These are phyloP conservation scores for Gonatopus flavifemur DNA, from an alignment of 1,140 invertebrate genomes.

Conservation along the genomic window DNA sequence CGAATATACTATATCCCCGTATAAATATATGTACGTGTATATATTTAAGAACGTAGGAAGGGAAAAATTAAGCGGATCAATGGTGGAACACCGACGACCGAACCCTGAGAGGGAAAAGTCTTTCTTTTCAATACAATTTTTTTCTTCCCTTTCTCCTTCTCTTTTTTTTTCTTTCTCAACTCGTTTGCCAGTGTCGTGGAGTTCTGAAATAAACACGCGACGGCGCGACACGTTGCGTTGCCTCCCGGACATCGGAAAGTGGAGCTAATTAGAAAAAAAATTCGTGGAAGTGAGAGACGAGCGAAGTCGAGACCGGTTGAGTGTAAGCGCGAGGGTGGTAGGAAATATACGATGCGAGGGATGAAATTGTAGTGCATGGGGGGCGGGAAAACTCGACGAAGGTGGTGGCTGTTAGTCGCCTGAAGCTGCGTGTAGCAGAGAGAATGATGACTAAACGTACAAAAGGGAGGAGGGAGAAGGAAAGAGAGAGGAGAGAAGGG, in stretches of 20 bases:
- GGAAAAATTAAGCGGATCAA: conserved; percentile 44
- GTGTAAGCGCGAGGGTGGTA: background rate
- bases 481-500: conserved; percentile 4
- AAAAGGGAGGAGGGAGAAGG: background rate
- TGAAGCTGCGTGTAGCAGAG: background rate
- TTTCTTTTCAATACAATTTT: conserved; percentile 9
- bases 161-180: background rate
- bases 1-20: conserved; percentile 15
- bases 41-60: conserved; percentile 19
- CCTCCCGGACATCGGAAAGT: conserved; percentile 38
- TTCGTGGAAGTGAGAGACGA: conserved; percentile 26
- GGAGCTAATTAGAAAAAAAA: conserved; percentile 49
- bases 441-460: background rate
- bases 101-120: conserved; percentile 10
- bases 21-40: conserved; percentile 13
- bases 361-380: conserved; percentile 3
- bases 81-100: conserved; percentile 20
- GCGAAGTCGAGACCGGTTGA: no score
- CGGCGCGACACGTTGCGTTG: no score
- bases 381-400: background rate
- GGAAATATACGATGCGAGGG: background rate
- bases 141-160: conserved; percentile 4
- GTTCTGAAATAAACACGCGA: conserved; percentile 34
- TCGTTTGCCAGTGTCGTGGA: background rate
- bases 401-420: background rate